These are phyloP conservation scores for Saccopteryx leptura DNA, from an alignment of 2,113 vertebrate genomes.

Conservation along the genomic window DNA sequence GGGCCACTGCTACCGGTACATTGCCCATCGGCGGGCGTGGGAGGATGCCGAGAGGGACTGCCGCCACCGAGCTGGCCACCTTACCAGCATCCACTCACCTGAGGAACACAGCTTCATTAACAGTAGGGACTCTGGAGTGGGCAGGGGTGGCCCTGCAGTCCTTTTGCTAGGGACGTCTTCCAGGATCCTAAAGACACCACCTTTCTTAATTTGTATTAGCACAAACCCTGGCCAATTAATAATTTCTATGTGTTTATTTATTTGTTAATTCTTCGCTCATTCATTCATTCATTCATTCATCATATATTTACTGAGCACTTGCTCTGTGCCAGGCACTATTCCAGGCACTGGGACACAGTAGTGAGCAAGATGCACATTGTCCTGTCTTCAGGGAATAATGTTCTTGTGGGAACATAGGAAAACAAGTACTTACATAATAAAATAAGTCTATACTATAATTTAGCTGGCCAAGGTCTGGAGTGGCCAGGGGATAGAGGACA, in stretches of 20 bases:
- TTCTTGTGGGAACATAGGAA: neutral
- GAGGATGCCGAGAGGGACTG: slow-evolving; percentile 97
- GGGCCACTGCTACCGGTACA: slow-evolving; percentile 96
- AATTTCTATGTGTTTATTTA: neutral
- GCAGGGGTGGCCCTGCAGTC: neutral
- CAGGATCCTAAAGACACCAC: neutral
- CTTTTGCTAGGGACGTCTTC: neutral
- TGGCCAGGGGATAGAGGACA: neutral
- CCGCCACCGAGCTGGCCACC: slow-evolving; percentile 93
- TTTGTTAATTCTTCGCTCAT: neutral
- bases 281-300: neutral
- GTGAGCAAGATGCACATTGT: neutral
- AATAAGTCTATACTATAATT: neutral
- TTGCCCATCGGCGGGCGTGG: slow-evolving; percentile 95
- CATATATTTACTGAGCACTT: neutral
- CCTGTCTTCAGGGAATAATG: neutral
- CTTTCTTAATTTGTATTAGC: neutral
- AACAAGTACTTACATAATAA: slow-evolving; percentile 17
- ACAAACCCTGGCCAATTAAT: neutral
- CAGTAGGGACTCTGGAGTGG: slow-evolving; percentile 84
- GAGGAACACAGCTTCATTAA: slow-evolving; percentile 95
- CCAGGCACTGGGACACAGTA: neutral
- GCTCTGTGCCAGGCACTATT: neutral
- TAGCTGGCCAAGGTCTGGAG: neutral
- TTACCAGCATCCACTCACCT: slow-evolving; percentile 94